These are phyloP conservation scores for Euphydryas editha DNA, from an alignment of 2,888 invertebrate species.

Conservation along the genomic window DNA sequence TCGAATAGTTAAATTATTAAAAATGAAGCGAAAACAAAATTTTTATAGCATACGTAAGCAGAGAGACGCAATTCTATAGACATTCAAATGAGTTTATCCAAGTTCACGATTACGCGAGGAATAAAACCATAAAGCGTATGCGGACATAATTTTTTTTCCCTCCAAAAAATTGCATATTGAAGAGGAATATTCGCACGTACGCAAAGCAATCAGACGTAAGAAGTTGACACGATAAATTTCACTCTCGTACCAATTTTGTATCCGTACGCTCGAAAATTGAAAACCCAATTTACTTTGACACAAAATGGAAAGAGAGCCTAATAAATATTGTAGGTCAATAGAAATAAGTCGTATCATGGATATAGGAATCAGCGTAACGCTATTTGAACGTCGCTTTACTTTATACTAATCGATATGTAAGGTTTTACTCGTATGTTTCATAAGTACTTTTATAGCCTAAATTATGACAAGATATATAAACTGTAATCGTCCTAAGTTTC, in stretches of 20 bases:
- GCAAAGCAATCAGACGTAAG: constrained; percentile 43
- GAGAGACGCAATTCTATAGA: too few species aligned
- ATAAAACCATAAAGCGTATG: constrained; percentile 15
- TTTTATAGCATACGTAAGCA: too few species aligned
- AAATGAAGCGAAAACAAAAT: too few species aligned
- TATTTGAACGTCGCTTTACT: constrained; percentile 40
- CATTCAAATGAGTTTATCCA: neutral
- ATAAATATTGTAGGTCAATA: constrained; percentile 45
- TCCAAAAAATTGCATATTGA: constrained; percentile 30
- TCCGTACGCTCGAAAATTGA: constrained; percentile 43
- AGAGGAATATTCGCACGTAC: constrained; percentile 40
- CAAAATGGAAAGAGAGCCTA: constrained; percentile 43
- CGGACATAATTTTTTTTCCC: neutral
- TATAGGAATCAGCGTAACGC: constrained; percentile 37
- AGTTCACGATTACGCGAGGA: neutral
- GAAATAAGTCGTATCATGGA: constrained; percentile 41
- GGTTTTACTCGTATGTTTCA: too few species aligned
- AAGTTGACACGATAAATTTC: constrained; percentile 46
- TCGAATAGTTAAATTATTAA: too few species aligned
- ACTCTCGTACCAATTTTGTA: constrained; percentile 42
- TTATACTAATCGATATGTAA: constrained; percentile 14
- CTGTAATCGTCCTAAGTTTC: too few species aligned
- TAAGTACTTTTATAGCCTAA: too few species aligned
- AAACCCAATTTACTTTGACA: constrained; percentile 46
- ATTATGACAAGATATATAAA: too few species aligned